These are phyloP conservation scores for Rhabdophis nuchalis DNA, from an alignment of 2,797 vertebrate species.

Conservation along the genomic window DNA sequence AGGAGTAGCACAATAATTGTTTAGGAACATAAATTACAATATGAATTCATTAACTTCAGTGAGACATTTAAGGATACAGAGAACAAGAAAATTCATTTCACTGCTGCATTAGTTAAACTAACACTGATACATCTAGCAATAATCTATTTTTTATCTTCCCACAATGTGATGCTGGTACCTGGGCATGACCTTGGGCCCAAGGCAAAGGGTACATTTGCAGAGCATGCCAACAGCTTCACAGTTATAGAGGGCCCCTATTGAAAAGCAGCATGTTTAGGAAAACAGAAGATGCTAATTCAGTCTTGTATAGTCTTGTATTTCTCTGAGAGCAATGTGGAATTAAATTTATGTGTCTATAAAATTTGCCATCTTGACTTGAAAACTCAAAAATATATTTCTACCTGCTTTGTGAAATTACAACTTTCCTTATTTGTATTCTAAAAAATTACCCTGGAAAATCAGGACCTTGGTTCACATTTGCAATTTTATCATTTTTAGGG, in stretches of 20 bases:
- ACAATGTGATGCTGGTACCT: conserved; percentile 56
- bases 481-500: neutral
- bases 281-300: neutral
- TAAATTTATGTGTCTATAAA: neutral
- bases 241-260: neutral
- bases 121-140: conserved; percentile 21
- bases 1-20: neutral
- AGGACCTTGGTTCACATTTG: neutral
- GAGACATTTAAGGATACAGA: conserved; percentile 7
- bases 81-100: conserved; percentile 44
- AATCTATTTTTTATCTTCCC: conserved; percentile 23
- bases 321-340: neutral
- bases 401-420: neutral
- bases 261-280: neutral
- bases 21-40: conserved; percentile 18
- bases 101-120: conserved; percentile 43
- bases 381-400: neutral
- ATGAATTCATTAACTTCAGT: conserved; percentile 37
- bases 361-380: neutral
- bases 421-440: neutral
- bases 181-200: conserved; percentile 40
- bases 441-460: neutral
- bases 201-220: neutral
- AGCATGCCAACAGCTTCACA: neutral
- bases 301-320: neutral